Evolutionary conservation across 2,797 vertebrate genomes (phyloP).

Genomic region (Mus caroli): DNA sequence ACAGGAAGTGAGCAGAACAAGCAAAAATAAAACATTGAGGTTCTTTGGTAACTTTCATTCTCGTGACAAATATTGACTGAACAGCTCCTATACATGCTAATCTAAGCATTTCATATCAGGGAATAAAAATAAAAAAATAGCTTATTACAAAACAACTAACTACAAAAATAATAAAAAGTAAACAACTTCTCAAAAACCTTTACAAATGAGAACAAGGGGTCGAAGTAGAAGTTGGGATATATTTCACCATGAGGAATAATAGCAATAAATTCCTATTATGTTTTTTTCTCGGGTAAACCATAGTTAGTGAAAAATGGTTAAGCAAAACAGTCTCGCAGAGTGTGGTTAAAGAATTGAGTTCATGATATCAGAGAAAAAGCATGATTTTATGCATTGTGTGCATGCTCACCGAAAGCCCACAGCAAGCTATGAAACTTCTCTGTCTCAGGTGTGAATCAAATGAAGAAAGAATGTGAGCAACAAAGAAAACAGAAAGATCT

Average conservation of each 20-base stretch:
- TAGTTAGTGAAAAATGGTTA: not conserved
- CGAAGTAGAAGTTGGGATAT: not conserved
- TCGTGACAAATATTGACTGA: not conserved
- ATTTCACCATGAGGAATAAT: not conserved
- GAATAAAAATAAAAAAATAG: not conserved
- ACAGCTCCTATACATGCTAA: not conserved
- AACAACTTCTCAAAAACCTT: not conserved
- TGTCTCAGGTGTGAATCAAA: not conserved
- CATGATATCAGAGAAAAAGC: not conserved
- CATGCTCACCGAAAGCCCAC: not conserved
- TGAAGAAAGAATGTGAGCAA: not conserved
- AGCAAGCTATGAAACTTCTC: not conserved
- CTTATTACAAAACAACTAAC: not conserved
- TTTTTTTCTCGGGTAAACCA: not conserved
- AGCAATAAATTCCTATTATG: not conserved
- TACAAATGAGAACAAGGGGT: conserved; percentile 21
- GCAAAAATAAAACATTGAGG: not conserved
- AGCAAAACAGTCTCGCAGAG: not conserved
- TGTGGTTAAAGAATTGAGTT: not conserved
- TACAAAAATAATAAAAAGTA: conserved; percentile 38
- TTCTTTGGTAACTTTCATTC: not conserved
- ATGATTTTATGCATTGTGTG: not conserved
- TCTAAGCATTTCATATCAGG: not conserved
- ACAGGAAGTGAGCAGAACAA: not conserved
- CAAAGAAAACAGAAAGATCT: not conserved